phyloP scores from a whole-genome alignment of 2,888 invertebrate genomes.

The Polymixis flavicincta region DNA sequence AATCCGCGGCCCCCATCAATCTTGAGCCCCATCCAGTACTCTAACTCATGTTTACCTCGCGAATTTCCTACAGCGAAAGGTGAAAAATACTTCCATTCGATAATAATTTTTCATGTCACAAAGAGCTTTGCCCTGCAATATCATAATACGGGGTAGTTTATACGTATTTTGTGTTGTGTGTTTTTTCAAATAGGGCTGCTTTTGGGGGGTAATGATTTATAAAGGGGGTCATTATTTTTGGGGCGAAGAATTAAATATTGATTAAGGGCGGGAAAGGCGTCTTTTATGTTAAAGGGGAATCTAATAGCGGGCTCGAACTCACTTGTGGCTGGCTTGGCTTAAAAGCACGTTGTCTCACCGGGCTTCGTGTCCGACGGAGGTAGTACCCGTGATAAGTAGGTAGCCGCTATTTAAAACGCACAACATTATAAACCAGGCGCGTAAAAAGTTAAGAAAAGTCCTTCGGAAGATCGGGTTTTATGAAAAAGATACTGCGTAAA shows the following conservation, averaged over 20 bases:
- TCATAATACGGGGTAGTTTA: slow-evolving; percentile 61
- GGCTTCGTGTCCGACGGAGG: too few relatives aligned
- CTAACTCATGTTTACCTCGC: slow-evolving; percentile 58
- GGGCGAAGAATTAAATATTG: background rate
- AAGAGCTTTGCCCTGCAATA: slow-evolving; percentile 60
- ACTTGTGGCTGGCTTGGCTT: too few relatives aligned
- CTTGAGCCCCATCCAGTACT: slow-evolving; percentile 59
- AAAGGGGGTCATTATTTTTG: background rate
- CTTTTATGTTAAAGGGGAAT: too few relatives aligned
- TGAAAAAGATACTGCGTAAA: too few relatives aligned
- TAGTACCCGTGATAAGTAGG: too few relatives aligned
- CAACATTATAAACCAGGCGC: too few relatives aligned
- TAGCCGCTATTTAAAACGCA: too few relatives aligned
- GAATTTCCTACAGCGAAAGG: slow-evolving; percentile 68
- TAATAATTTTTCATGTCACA: slow-evolving; percentile 74
- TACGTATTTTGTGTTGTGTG: slow-evolving; percentile 35
- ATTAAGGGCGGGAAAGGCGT: background rate
- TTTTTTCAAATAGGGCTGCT: slow-evolving; percentile 18
- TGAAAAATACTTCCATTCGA: slow-evolving; percentile 74
- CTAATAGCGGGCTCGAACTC: too few relatives aligned
- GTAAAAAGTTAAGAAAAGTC: too few relatives aligned
- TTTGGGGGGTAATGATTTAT: background rate
- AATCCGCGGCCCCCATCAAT: slow-evolving; percentile 53
- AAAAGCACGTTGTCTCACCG: too few relatives aligned
- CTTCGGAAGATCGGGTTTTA: too few relatives aligned